Base-by-base conservation (phyloP, 2,113 vertebrate genomes). In the Larimichthys crocea region DNA sequence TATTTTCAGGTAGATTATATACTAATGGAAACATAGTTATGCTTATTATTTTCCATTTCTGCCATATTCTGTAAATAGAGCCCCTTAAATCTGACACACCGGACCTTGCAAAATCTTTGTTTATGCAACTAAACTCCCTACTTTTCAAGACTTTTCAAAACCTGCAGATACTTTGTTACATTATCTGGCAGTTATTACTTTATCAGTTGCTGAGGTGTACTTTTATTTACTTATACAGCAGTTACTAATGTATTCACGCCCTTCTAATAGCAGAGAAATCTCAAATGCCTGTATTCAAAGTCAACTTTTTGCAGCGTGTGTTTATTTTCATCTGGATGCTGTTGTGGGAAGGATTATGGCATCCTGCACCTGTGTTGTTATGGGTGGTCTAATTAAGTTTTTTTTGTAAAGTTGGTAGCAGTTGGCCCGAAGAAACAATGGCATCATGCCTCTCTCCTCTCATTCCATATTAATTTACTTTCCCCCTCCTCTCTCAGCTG, bases 361-460 rank as follows among this genome's bases (percentile, higher is more conserved):
- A 42, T 82, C 44, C 40, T 70, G 70, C 79, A 79, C 78, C 82
- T 72, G 74, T 59, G 48, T 29, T 63, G 68, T 63, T 63, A 44
- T 29, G 48, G 24, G 56, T 69, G 63, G 6, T 53, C 80, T 88
- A 74, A 86, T 83, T 70, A 80, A 74, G 64, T 57, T 73, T 77
- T 63, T 77, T 77, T 50, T 60, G 48, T 70, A 75, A 75, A 48
- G 82, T 55, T 71, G 46, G 59, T 40, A 35, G 64, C 73, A 52
- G 35, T 56, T 40, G 68, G 77, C 80, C 80, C 3, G 53, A 80
- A 80, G 80, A 83, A 56, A 74, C 56, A 52, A 35, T 46, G 49
- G 68, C 83, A 74, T 65, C 73, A 60, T 35, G 68, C 46, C 63
- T 77, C 67, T 61, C 49, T 17, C 24, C 56, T 67, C 63, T 76